A percentile compares a stretch with the other conserved stretches of the same genome.
Conservation (phyloP, 2,888 invertebrate genomes). For the Phalera bucephala region DNA sequence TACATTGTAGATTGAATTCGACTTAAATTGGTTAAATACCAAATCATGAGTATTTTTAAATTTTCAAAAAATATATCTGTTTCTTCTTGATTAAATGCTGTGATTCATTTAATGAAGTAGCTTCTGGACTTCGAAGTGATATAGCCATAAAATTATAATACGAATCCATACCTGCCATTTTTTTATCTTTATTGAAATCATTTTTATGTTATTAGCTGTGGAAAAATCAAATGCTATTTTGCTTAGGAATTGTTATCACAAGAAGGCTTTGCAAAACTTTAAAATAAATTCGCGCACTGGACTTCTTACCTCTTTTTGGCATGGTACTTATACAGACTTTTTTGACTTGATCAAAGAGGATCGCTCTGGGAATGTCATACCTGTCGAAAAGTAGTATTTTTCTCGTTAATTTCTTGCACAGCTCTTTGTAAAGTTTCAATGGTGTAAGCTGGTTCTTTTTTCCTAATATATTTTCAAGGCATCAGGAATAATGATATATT, state of each 20-base stretch:
- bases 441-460: constrained; percentile 12
- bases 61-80: constrained; percentile 9
- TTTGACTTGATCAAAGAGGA: constrained; percentile 15
- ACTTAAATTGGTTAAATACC: constrained; percentile 1
- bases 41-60: background rate
- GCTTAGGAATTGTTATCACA: constrained; percentile 17
- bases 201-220: constrained; percentile 12
- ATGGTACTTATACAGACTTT: constrained; percentile 9
- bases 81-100: constrained; percentile 8
- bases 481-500: constrained; percentile 14
- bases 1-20: constrained; percentile 16
- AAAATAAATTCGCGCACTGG: constrained; percentile 19
- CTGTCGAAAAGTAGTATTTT: constrained; percentile 17
- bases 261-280: constrained; percentile 14
- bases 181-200: constrained; percentile 12
- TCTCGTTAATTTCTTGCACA: constrained; percentile 15
- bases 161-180: constrained; percentile 22
- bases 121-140: constrained; percentile 21
- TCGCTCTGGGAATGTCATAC: constrained; percentile 10
- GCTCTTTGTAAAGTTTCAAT: constrained; percentile 16
- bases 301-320: constrained; percentile 15
- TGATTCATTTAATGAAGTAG: constrained; percentile 19
- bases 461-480: constrained; percentile 17
- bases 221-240: constrained; percentile 26
- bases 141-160: constrained; percentile 22